A percentile compares a stretch with the other conserved stretches of the same genome.
Conservation (phyloP, 1,140 invertebrate genomes). For the Atopsyche davidsoni region DNA sequence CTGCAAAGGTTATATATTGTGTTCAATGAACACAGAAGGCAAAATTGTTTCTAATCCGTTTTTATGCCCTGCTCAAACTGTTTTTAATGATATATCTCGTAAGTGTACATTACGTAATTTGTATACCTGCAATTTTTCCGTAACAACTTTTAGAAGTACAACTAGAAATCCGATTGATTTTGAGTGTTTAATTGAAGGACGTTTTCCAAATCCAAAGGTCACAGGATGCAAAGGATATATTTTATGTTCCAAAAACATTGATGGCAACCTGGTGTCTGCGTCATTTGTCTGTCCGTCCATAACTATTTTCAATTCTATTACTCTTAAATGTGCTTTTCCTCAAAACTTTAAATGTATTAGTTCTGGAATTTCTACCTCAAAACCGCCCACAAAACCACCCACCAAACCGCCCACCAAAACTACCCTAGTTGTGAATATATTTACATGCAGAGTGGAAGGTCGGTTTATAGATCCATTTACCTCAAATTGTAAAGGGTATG, state of each 20-base stretch:
- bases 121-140: no score
- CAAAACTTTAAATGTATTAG: constrained; percentile 7
- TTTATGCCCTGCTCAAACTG: no score
- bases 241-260: background rate
- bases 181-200: no score
- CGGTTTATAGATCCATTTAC: background rate
- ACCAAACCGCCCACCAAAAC: background rate
- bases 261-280: background rate
- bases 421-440: background rate
- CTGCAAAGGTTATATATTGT: no score
- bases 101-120: no score
- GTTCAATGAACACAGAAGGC: no score
- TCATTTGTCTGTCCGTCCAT: constrained; percentile 2
- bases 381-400: background rate
- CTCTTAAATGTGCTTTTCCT: constrained; percentile 4
- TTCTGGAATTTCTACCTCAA: background rate
- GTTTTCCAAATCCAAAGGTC: constrained; percentile 1
- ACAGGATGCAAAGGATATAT: constrained; percentile 9
- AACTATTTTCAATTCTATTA: constrained; percentile 4
- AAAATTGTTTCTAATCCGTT: no score
- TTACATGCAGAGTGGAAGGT: background rate
- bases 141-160: no score
- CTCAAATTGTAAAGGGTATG: background rate
- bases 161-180: no score
- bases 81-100: no score